A percentile compares a stretch with the other conserved stretches of the same genome.
Conservation (phyloP, 2,888 invertebrate species). For the Chamaedrilus cognettii region DNA sequence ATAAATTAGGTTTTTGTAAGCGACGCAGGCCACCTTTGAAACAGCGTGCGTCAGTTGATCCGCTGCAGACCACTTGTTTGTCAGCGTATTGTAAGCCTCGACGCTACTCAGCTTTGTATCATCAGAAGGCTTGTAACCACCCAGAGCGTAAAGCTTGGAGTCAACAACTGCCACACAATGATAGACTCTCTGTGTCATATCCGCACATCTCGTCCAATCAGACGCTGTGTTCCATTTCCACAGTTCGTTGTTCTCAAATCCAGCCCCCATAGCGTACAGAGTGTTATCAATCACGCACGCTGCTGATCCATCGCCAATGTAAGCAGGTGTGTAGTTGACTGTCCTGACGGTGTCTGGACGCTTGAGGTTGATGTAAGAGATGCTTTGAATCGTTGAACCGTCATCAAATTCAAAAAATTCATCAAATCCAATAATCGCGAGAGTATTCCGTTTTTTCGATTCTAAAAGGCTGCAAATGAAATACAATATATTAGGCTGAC, state of each 20-base stretch:
- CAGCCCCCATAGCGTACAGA: background rate
- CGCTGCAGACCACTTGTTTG: background rate
- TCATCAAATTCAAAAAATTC: too few species aligned
- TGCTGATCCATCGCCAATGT: background rate
- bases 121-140: background rate
- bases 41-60: background rate
- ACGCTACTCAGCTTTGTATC: background rate
- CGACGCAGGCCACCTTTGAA: background rate
- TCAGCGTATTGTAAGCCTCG: background rate
- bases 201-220: constrained; percentile 2
- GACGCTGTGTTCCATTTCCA: background rate
- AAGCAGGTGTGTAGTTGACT: too few species aligned
- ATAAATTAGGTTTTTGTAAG: background rate
- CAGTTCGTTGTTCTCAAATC: background rate
- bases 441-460: too few species aligned
- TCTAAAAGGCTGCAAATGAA: too few species aligned
- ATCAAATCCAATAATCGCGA: too few species aligned
- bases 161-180: background rate
- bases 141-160: background rate
- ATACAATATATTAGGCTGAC: too few species aligned
- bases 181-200: background rate
- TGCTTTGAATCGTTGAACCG: too few species aligned
- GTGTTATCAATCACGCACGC: background rate
- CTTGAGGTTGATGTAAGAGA: too few species aligned
- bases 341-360: too few species aligned